Percentiles rank a stretch among this genome's conserved stretches.
Conservation (phyloP, 37 sponge, comb jelly and placozoan genomes). For the Dysidea cf. avara region DNA sequence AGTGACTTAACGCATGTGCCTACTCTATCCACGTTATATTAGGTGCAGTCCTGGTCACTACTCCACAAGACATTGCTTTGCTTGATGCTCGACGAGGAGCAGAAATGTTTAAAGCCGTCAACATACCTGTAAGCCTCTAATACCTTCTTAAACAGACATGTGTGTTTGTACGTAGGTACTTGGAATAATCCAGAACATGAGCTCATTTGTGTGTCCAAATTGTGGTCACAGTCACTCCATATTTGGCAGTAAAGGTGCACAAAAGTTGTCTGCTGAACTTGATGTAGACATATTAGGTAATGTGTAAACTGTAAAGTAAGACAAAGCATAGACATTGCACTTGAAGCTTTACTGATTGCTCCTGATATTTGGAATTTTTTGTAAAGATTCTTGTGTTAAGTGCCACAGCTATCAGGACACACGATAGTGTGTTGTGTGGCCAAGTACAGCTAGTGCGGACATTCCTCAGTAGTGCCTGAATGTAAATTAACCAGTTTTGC, state of each 20-base stretch:
- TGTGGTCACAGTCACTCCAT: constrained; percentile 77
- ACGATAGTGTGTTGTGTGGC: too few species aligned
- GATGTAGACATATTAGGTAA: constrained; percentile 58
- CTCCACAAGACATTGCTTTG: constrained; percentile 93
- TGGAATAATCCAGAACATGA: constrained; percentile 96
- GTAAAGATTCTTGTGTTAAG: too few species aligned
- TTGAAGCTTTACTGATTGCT: too few species aligned
- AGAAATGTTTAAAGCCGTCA: constrained; percentile 92
- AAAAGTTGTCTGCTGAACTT: constrained; percentile 53
- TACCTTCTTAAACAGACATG: neutral
- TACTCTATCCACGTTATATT: neutral
- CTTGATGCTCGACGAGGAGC: constrained; percentile 86
- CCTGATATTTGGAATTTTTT: too few species aligned
- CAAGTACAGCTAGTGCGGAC: too few species aligned
- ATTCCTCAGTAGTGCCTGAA: too few species aligned
- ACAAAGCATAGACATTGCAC: too few species aligned
- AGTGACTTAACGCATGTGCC: neutral
- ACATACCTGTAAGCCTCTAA: constrained; percentile 52
- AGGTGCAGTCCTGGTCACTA: constrained; percentile 87
- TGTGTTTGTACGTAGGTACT: constrained; percentile 48
- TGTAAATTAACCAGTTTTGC: too few species aligned
- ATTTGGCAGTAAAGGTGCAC: constrained; percentile 84
- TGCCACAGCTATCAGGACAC: too few species aligned
- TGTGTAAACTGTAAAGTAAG: neutral
- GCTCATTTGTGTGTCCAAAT: constrained; percentile 76